These are phyloP conservation scores for Myotis yumanensis DNA, from an alignment of 2,113 vertebrate genomes.

Conservation along the genomic window DNA sequence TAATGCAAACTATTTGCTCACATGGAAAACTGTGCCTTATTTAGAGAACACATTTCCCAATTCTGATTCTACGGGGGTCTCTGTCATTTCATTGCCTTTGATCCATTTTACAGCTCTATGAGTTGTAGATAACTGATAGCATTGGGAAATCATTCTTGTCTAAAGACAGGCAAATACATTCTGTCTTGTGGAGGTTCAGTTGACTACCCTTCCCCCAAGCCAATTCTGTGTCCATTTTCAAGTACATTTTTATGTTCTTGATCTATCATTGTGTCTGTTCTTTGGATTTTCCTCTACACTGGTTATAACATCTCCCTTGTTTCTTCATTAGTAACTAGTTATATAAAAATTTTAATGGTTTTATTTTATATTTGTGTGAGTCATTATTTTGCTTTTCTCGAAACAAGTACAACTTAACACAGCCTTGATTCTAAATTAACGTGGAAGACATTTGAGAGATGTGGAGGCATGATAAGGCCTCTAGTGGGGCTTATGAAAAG, in stretches of 20 bases:
- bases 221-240: background rate
- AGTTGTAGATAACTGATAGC: background rate
- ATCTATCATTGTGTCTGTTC: background rate
- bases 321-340: background rate
- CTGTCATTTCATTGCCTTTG: background rate
- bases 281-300: background rate
- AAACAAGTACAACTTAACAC: background rate
- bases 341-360: background rate
- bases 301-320: background rate
- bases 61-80: background rate
- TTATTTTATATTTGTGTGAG: background rate
- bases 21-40: background rate
- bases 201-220: background rate
- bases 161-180: background rate
- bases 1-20: background rate
- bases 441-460: background rate
- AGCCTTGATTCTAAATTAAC: background rate
- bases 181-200: background rate
- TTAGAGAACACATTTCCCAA: background rate
- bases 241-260: background rate
- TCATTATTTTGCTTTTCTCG: background rate
- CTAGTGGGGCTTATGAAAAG: background rate
- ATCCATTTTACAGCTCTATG: background rate
- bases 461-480: background rate
- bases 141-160: background rate